phyloP scores from a whole-genome alignment of 2,888 invertebrate species.

The Thalpophila matura region DNA sequence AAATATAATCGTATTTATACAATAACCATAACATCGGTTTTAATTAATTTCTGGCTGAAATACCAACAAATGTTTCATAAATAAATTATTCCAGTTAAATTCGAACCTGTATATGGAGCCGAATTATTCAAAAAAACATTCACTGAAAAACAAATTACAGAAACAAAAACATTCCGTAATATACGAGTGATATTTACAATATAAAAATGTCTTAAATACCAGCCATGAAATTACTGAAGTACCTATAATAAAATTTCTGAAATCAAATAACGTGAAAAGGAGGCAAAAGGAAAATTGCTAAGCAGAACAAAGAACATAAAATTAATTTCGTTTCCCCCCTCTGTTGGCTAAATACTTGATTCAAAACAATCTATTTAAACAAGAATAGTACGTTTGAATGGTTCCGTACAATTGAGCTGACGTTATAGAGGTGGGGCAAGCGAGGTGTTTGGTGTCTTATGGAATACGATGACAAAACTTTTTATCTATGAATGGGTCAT shows the following conservation, averaged over 20 bases:
- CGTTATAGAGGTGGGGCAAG: not conserved
- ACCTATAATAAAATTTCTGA: slow-evolving; percentile 54
- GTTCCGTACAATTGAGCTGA: not conserved
- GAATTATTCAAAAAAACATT: slow-evolving; percentile 12
- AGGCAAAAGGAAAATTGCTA: slow-evolving; percentile 49
- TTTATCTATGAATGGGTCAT: too few relatives aligned
- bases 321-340: slow-evolving; percentile 56
- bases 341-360: slow-evolving; percentile 45
- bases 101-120: not conserved
- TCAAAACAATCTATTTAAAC: slow-evolving; percentile 47
- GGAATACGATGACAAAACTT: too few relatives aligned
- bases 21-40: not conserved
- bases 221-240: slow-evolving; percentile 45
- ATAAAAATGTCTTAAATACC: slow-evolving; percentile 58
- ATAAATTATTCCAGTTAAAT: not conserved
- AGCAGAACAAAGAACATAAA: slow-evolving; percentile 58
- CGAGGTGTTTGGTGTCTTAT: too few relatives aligned
- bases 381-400: slow-evolving; percentile 32
- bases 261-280: slow-evolving; percentile 57
- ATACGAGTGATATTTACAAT: slow-evolving; percentile 38
- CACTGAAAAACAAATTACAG: not conserved
- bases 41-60: not conserved
- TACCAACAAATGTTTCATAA: not conserved
- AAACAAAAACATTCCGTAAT: slow-evolving; percentile 8
- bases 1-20: not conserved